phyloP scores from a whole-genome alignment of 2,888 invertebrate species.

The Fragum sueziense region DNA sequence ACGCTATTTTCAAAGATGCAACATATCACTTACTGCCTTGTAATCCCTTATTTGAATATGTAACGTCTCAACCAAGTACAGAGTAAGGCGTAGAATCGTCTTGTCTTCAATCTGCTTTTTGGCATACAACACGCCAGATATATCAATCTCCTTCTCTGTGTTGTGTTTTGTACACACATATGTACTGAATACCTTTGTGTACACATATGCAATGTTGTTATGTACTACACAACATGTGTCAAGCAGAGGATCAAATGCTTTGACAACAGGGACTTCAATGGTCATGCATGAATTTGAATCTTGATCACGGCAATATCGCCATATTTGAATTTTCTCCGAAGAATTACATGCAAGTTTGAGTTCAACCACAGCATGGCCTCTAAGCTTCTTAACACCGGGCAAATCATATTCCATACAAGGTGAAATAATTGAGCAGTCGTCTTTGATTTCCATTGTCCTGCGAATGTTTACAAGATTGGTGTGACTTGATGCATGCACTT shows the following conservation, averaged over 20 bases:
- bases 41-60: slow-evolving; percentile 1
- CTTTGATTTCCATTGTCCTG: background rate
- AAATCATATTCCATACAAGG: slow-evolving; percentile 26
- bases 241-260: background rate
- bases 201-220: slow-evolving; percentile 6
- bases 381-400: background rate
- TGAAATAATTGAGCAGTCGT: background rate
- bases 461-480: background rate
- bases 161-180: slow-evolving; percentile 20
- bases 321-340: background rate
- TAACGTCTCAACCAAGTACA: slow-evolving; percentile 2
- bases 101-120: background rate
- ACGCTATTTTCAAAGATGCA: too few species aligned
- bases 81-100: background rate
- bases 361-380: slow-evolving; percentile 17
- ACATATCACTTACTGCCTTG: background rate
- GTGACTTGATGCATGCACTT: slow-evolving; percentile 15
- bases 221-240: slow-evolving; percentile 10
- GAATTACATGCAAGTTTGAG: background rate
- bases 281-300: background rate
- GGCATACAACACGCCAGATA: slow-evolving; percentile 17
- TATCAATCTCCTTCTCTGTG: background rate
- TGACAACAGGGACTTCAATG: background rate
- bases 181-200: slow-evolving; percentile 22
- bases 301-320: background rate